Percentiles rank a stretch among this genome's conserved stretches.
phyloP scores from a whole-genome alignment of 2,888 invertebrate genomes.

The Conistra vaccinii region DNA sequence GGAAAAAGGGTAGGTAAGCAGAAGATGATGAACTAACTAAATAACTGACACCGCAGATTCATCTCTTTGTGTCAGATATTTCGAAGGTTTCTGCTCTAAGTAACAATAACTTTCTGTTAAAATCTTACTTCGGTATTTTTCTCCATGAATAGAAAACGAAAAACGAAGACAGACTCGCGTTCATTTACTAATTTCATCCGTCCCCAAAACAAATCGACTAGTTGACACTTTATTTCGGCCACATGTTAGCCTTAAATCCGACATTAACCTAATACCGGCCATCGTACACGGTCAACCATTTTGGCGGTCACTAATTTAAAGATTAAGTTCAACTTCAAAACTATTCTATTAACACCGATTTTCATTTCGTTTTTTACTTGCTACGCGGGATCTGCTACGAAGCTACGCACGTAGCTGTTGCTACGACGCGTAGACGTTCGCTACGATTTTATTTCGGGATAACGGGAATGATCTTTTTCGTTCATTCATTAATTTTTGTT shows the following conservation, averaged over 20 bases:
- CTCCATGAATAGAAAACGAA: neutral
- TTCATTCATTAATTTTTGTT: too few relatives aligned
- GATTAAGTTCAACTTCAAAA: conserved; percentile 7
- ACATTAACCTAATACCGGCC: conserved; percentile 21
- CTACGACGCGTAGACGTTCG: conserved; percentile 35
- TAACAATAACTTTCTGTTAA: neutral
- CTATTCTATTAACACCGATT: neutral
- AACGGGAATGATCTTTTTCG: neutral
- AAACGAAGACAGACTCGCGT: too few relatives aligned
- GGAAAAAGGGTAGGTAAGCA: too few relatives aligned
- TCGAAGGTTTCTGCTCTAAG: neutral
- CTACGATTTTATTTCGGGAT: conserved; percentile 19
- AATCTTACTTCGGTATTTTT: neutral
- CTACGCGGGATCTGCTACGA: conserved; percentile 40
- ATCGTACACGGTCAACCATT: conserved; percentile 32
- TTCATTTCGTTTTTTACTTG: neutral
- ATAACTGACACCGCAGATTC: too few relatives aligned
- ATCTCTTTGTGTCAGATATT: too few relatives aligned
- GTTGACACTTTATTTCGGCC: neutral
- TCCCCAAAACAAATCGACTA: neutral
- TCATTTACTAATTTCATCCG: neutral
- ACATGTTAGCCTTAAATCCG: conserved; percentile 41
- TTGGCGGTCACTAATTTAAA: conserved; percentile 22
- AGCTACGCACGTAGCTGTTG: conserved; percentile 32
- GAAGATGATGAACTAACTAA: too few relatives aligned